Percentiles rank a stretch among this genome's conserved stretches.
phyloP scores from a whole-genome alignment of 2,888 invertebrate species.

The Nematopogon swammerdamellus region DNA sequence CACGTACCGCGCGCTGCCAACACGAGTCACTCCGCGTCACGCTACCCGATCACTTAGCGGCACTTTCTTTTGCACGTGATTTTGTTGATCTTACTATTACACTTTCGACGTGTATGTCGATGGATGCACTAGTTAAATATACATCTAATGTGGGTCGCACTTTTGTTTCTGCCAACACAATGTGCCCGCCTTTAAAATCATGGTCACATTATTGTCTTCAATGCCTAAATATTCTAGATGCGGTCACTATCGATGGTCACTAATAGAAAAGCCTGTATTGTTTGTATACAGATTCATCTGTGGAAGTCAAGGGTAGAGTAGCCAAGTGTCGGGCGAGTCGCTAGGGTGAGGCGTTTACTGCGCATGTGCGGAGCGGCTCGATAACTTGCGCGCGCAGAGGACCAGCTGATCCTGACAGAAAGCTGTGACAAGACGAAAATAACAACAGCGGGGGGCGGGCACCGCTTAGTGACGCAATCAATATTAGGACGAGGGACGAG shows the following conservation, averaged over 20 bases:
- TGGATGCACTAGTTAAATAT: no score
- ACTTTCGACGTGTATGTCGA: neutral
- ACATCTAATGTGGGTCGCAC: no score
- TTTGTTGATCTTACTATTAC: slow-evolving; percentile 24
- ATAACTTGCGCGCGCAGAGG: slow-evolving; percentile 22
- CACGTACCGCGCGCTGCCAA: no score
- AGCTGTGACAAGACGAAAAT: neutral
- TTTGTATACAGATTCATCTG: neutral
- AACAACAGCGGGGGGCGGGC: no score
- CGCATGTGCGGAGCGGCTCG: slow-evolving; percentile 46
- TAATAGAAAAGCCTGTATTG: neutral
- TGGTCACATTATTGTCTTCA: no score
- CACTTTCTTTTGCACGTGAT: slow-evolving; percentile 48
- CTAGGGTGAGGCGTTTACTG: slow-evolving; percentile 15
- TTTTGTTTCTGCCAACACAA: no score
- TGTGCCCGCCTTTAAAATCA: no score
- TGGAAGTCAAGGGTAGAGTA: neutral
- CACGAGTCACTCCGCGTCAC: slow-evolving; percentile 20
- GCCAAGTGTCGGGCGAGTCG: no score
- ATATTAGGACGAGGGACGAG: no score
- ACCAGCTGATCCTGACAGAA: slow-evolving; percentile 17
- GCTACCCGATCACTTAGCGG: slow-evolving; percentile 23
- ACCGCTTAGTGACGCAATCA: no score
- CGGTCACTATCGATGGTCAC: no score
- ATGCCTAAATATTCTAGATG: no score